phyloP scores from a whole-genome alignment of 2,797 vertebrate genomes.

The Gastrophryne carolinensis region DNA sequence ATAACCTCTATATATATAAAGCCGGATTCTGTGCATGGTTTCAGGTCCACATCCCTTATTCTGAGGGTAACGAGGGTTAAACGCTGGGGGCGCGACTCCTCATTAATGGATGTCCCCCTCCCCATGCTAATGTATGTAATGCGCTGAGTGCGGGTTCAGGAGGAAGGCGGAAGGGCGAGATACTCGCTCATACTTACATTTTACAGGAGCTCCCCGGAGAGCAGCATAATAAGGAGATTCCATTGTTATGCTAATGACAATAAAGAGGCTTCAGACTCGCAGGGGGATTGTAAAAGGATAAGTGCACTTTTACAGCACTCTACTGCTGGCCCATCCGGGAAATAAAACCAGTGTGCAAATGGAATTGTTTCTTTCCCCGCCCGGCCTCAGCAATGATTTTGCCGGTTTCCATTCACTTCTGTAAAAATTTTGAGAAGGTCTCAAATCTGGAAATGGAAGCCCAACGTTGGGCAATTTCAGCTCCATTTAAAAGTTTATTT shows the following conservation, averaged over 20 bases:
- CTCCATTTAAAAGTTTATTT: no score
- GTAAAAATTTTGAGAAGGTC: no score
- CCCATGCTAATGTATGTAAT: neutral
- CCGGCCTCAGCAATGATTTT: no score
- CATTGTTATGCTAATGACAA: neutral
- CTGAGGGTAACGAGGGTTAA: constrained; percentile 6
- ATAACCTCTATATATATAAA: neutral
- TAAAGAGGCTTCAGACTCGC: neutral
- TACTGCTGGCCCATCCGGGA: no score
- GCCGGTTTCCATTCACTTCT: no score
- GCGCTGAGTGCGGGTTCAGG: neutral
- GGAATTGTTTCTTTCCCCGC: no score
- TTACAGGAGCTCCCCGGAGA: neutral
- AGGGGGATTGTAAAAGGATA: no score
- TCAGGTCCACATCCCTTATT: neutral
- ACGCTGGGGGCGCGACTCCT: neutral
- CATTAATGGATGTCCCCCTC: neutral
- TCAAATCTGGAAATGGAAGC: no score
- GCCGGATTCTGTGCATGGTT: neutral
- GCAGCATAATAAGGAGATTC: no score
- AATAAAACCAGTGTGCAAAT: no score
- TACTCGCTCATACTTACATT: neutral
- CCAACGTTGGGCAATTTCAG: no score
- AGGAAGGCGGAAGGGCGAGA: neutral
- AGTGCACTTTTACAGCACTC: no score